Evolutionary conservation across 2,888 invertebrate genomes (phyloP).

Genomic region (Amblyjoppa proteus): DNA sequence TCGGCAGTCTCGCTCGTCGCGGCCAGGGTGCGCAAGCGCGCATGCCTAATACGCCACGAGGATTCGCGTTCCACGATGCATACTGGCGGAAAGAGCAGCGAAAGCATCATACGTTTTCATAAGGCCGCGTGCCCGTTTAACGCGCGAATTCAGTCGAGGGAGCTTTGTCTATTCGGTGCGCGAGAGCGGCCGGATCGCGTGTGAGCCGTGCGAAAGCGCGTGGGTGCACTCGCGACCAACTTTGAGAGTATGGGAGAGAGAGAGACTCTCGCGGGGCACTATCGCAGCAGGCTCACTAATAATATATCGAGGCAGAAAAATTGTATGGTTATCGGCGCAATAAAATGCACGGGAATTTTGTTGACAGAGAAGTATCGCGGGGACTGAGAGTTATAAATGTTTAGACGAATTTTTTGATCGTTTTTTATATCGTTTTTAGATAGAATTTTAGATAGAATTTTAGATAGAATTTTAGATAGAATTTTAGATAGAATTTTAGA

Average conservation of each 20-base stretch:
- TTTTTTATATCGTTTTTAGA: too few species aligned
- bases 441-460: too few species aligned
- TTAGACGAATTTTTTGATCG: not conserved
- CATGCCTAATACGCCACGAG: constrained; percentile 54
- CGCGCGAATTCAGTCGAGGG: constrained; percentile 39
- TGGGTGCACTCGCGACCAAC: constrained; percentile 51
- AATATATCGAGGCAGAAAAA: not conserved
- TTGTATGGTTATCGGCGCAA: not conserved
- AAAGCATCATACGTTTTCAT: constrained; percentile 19
- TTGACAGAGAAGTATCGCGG: not conserved
- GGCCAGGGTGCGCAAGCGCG: constrained; percentile 50
- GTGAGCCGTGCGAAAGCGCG: constrained; percentile 54
- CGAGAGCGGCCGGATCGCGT: constrained; percentile 33
- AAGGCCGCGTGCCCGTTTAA: constrained; percentile 30
- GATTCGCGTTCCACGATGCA: constrained; percentile 45
- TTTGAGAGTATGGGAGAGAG: constrained; percentile 53
- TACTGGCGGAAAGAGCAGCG: not conserved
- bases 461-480: not conserved
- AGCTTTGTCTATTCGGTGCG: constrained; percentile 61
- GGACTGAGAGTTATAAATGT: not conserved
- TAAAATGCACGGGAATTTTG: not conserved
- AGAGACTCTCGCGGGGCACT: constrained; percentile 33
- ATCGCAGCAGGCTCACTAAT: not conserved
- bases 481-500: not conserved
- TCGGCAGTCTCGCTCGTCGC: constrained; percentile 68